These are phyloP conservation scores for Gisinianus flammeolus DNA, from an alignment of 2,888 invertebrate genomes.

Conservation along the genomic window DNA sequence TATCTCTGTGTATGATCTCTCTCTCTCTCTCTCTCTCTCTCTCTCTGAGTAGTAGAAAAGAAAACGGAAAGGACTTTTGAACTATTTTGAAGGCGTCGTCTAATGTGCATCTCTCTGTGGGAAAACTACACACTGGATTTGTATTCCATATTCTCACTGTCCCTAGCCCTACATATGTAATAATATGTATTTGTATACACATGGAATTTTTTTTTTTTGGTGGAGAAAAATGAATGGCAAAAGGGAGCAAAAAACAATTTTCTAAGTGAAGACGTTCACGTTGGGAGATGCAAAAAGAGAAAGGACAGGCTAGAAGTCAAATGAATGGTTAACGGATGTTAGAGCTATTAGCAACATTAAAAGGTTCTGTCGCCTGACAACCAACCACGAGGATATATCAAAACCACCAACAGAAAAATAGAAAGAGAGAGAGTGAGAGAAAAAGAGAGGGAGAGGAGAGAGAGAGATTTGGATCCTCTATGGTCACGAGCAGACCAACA, in stretches of 20 bases:
- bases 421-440: neutral
- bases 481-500: constrained; percentile 10
- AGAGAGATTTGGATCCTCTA: neutral
- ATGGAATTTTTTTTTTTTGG: neutral
- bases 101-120: neutral
- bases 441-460: neutral
- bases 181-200: neutral
- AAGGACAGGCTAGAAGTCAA: constrained; percentile 21
- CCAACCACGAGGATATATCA: constrained; percentile 38
- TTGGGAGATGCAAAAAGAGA: neutral
- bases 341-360: constrained; percentile 44
- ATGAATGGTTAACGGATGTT: constrained; percentile 43
- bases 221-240: constrained; percentile 32
- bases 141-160: too few species aligned
- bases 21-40: too few species aligned
- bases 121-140: neutral
- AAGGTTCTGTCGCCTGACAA: constrained; percentile 40
- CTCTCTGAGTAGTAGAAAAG: too few species aligned
- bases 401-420: constrained; percentile 16
- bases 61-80: too few species aligned
- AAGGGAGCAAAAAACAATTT: neutral
- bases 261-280: constrained; percentile 18
- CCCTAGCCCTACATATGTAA: too few species aligned
- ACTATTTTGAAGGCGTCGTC: neutral
- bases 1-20: too few species aligned